These are phyloP conservation scores for Chelmon rostratus DNA, from an alignment of 2,797 vertebrate species.

Conservation along the genomic window DNA sequence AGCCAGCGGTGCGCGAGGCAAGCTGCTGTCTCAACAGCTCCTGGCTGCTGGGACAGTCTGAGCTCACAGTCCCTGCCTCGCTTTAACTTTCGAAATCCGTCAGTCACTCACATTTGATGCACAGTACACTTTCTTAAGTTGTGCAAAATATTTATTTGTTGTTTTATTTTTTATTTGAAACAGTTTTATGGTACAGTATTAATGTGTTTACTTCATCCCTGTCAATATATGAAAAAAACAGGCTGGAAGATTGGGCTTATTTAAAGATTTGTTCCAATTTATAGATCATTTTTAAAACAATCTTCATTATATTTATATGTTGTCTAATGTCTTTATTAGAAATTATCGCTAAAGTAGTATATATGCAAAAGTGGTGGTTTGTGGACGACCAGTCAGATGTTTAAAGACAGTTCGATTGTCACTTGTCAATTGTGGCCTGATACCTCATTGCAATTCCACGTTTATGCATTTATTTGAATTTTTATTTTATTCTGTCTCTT, in stretches of 20 bases:
- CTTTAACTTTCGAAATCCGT: slow-evolving; percentile 42
- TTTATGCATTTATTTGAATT: background rate
- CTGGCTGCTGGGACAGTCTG: slow-evolving; percentile 63
- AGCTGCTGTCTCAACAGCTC: slow-evolving; percentile 47
- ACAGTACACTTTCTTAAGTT: slow-evolving; percentile 23
- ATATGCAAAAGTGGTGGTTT: background rate
- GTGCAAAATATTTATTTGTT: background rate
- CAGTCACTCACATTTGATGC: slow-evolving; percentile 4
- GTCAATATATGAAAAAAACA: slow-evolving; percentile 12
- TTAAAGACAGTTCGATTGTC: slow-evolving; percentile 11
- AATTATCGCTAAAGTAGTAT: background rate
- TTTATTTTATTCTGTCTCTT: slow-evolving; percentile 11
- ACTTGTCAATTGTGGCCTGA: slow-evolving; percentile 1
- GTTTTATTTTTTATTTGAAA: slow-evolving; percentile 14
- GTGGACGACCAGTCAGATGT: background rate
- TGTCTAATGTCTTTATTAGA: background rate
- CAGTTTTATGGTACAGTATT: background rate
- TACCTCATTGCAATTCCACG: slow-evolving; percentile 7
- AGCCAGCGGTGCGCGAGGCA: slow-evolving; percentile 62
- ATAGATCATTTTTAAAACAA: background rate
- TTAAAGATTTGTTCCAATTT: slow-evolving; percentile 8
- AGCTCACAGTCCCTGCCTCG: slow-evolving; percentile 12
- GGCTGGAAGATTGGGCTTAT: background rate
- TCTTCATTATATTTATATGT: background rate
- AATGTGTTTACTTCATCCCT: slow-evolving; percentile 18